These are phyloP conservation scores for Popillia japonica DNA, from an alignment of 1,140 invertebrate genomes.

Conservation along the genomic window DNA sequence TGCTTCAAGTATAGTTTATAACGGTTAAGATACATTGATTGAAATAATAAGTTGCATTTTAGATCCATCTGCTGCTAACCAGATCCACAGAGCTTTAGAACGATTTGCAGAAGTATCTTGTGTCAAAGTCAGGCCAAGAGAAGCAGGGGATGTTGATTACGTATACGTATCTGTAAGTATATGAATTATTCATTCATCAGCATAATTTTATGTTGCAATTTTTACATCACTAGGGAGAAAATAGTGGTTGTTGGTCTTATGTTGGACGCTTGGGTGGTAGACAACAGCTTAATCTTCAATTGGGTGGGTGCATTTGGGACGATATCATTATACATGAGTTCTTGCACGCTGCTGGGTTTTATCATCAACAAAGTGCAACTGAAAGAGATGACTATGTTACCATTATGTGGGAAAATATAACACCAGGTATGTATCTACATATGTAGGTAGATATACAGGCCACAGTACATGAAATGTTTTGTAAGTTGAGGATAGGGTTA, in stretches of 20 bases:
- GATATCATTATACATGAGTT: conserved; percentile 41
- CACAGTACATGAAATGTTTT: no score
- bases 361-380: conserved; percentile 40
- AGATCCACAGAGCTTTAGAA: background rate
- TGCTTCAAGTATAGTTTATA: background rate
- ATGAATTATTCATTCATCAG: no score
- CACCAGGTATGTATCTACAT: background rate
- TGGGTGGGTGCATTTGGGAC: conserved; percentile 33
- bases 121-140: conserved; percentile 59
- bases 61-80: background rate
- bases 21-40: no score
- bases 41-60: background rate
- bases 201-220: no score
- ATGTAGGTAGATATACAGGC: no score
- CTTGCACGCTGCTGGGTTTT: conserved; percentile 41
- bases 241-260: conserved; percentile 37
- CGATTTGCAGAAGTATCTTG: conserved; percentile 22
- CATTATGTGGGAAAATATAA: conserved; percentile 60
- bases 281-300: conserved; percentile 24
- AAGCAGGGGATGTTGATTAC: conserved; percentile 69
- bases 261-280: conserved; percentile 30
- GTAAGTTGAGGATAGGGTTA: no score
- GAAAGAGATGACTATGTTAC: conserved; percentile 41
- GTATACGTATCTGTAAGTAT: conserved; percentile 56
- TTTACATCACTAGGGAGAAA: background rate